Evolutionary conservation across 2,888 invertebrate genomes (phyloP), one percentile per base, ranked within the genome.

Genomic region (Ceramica pisi): DNA sequence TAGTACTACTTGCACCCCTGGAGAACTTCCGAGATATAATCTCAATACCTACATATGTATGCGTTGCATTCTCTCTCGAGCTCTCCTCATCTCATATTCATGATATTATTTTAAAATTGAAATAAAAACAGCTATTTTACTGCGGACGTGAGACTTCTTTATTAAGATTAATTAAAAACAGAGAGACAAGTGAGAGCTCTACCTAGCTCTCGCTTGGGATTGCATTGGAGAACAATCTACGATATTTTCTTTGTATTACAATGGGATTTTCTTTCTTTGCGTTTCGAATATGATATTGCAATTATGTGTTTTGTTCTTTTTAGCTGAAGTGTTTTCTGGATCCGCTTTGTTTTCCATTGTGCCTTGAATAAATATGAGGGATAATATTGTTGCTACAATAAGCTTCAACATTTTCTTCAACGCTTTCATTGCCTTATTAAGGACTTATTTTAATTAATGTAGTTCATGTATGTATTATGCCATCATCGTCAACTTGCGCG

Each of bases 81-180:
- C 26, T 51, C 59, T 38, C 23, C 62, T 55, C 51, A 16, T 78
- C 48, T 53, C 56, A n/a, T 64, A 70, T 80, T 75, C 75, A 38
- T 71, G 31, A 63, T 59, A 71, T 65, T 55, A 68, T 75, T 71
- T 66, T 53, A 68, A 80, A 80, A 55, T 68, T 55, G 23, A 66
- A 72, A 80, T 62, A 70, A 62, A 51, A 46, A 26, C 35, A 26
- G 73, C 56, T 65, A 46, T 61, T 62, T 41, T 56, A 51, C 38
- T 46, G 55, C 46, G 38, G 51, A 9, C 53, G 50, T 60, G 65
- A 67, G 62, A 66, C 50, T 65, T 44, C 68, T 75, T 68, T 71
- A 75, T 80, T 62, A 51, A 63, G 35, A 68, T 76, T 68, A 80
- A 80, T 80, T 75, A 75, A 68, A 80, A 79, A 53, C 16, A 60